Conservation (phyloP, 2,113 vertebrate genomes). For the Phoxinus phoxinus region DNA sequence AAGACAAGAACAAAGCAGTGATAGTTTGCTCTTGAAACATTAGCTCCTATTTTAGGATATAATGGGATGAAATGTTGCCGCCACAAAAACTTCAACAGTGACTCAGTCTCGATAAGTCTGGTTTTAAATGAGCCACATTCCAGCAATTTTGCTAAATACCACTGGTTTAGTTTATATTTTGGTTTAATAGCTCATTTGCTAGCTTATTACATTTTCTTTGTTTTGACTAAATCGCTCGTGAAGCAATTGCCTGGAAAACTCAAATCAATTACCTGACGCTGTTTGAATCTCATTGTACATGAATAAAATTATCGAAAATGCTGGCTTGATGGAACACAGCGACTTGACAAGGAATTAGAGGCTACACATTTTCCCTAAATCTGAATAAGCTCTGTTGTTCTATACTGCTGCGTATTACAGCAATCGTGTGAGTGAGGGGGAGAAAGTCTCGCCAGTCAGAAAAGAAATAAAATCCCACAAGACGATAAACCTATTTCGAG, state of each 20-base stretch:
- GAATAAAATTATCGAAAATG: constrained; percentile 10
- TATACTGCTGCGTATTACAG: neutral
- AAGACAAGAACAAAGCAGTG: neutral
- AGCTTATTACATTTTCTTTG: constrained; percentile 9
- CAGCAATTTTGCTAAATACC: constrained; percentile 1
- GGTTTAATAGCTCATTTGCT: constrained; percentile 12
- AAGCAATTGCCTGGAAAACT: constrained; percentile 43
- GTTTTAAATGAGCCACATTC: neutral
- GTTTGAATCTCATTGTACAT: constrained; percentile 1
- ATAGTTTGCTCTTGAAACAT: neutral
- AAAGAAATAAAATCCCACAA: constrained; percentile 29
- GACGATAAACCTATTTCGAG: constrained; percentile 23
- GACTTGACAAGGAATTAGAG: constrained; percentile 29
- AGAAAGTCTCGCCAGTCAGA: constrained; percentile 8
- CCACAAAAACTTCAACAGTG: neutral
- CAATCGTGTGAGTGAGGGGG: neutral
- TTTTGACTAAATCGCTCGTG: constrained; percentile 1
- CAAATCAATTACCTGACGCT: constrained; percentile 16
- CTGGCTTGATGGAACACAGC: neutral
- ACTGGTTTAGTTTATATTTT: constrained; percentile 29
- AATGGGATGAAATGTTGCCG: neutral
- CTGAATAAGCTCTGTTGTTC: too few relatives aligned
- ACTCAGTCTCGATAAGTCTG: neutral
- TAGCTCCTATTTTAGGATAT: neutral
- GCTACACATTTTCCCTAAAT: constrained; percentile 17